phyloP scores from a whole-genome alignment of 2,888 invertebrate species.

The Parnassius glacialis region DNA sequence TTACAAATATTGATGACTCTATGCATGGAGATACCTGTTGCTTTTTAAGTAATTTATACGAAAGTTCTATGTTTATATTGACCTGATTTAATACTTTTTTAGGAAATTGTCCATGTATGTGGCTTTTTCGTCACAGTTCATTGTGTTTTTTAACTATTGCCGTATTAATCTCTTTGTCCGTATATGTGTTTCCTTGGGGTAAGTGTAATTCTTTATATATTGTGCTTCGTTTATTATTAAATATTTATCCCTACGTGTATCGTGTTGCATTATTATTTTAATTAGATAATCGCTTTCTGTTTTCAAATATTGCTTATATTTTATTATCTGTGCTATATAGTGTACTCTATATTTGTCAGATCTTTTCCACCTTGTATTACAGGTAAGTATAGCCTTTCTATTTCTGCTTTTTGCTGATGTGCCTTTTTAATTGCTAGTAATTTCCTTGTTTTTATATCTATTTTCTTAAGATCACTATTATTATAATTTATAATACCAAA shows the following conservation, averaged over 20 bases:
- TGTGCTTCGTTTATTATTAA: neutral
- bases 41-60: no score
- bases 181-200: neutral
- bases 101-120: no score
- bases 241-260: neutral
- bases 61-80: no score
- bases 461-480: no score
- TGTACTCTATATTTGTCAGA: neutral
- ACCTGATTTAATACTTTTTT: no score
- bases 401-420: no score
- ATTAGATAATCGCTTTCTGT: neutral
- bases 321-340: neutral
- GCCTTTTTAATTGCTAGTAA: no score
- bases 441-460: no score
- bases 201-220: neutral
- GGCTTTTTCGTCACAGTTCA: neutral
- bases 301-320: neutral
- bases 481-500: no score
- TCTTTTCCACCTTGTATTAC: no score
- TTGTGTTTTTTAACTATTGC: neutral
- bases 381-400: no score
- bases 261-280: neutral
- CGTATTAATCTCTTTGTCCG: neutral
- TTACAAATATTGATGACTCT: slow-evolving; percentile 1
- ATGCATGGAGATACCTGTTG: no score